Conservation (phyloP, 2,888 invertebrate genomes). For the Barypeithes pellucidus region DNA sequence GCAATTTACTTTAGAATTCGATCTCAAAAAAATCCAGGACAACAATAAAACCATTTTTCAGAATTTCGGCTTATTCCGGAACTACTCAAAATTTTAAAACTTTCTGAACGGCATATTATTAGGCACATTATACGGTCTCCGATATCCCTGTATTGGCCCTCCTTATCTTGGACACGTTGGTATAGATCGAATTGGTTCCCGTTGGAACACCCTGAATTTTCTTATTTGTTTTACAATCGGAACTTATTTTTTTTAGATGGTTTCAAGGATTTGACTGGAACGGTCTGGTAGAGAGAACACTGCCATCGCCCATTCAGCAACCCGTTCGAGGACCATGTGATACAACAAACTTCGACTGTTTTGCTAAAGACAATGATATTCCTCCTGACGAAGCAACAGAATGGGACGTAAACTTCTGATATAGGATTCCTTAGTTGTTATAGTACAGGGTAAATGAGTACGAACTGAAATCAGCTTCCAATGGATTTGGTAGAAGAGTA, state of each 20-base stretch:
- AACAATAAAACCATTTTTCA: too few species aligned
- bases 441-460: not conserved
- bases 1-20: too few species aligned
- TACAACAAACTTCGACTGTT: constrained; percentile 79
- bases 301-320: constrained; percentile 74
- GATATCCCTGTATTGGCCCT: too few species aligned
- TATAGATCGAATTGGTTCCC: too few species aligned
- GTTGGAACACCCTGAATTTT: too few species aligned
- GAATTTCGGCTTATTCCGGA: too few species aligned
- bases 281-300: constrained; percentile 73
- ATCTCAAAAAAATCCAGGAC: too few species aligned
- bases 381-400: constrained; percentile 80
- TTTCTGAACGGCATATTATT: too few species aligned
- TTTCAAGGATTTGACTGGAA: constrained; percentile 87
- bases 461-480: not conserved
- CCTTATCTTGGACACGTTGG: too few species aligned
- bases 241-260: constrained; percentile 73
- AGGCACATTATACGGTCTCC: too few species aligned
- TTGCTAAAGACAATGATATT: constrained; percentile 77
- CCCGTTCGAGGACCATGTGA: constrained; percentile 78
- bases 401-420: constrained; percentile 81
- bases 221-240: too few species aligned
- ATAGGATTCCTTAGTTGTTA: constrained; percentile 16
- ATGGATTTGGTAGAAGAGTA: not conserved
- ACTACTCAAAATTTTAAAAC: too few species aligned